A percentile compares a stretch with the other conserved stretches of the same genome.
Evolutionary conservation across 2,113 vertebrate genomes (phyloP).

Genomic region (Platycercus adscitus): DNA sequence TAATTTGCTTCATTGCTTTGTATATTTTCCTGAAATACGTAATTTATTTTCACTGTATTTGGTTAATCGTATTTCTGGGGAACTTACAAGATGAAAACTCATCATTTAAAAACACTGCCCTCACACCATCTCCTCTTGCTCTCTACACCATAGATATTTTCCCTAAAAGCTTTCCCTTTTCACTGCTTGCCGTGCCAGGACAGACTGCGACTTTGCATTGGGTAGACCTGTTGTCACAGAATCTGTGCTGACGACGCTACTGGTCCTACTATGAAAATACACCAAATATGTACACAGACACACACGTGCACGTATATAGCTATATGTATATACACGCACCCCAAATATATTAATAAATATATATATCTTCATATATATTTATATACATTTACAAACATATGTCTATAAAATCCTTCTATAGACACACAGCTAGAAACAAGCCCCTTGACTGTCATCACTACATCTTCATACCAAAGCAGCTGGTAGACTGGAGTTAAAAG

Average conservation of each 20-base stretch:
- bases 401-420: not conserved
- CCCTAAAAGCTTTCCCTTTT: not conserved
- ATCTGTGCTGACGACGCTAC: not conserved
- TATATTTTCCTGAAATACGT: not conserved
- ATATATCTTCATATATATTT: not conserved
- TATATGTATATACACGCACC: not conserved
- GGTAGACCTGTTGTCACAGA: not conserved
- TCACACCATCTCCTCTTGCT: not conserved
- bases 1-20: not conserved
- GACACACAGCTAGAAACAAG: not conserved
- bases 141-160: not conserved
- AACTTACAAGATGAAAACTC: not conserved
- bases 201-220: fast-evolving
- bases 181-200: not conserved
- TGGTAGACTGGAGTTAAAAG: not conserved
- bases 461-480: not conserved
- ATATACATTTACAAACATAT: not conserved
- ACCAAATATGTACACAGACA: not conserved
- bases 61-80: not conserved
- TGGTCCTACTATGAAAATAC: not conserved
- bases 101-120: not conserved
- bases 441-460: too few species aligned
- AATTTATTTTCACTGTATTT: not conserved
- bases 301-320: not conserved
- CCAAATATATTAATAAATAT: not conserved